These are phyloP conservation scores for Hydrozoanthus gracilis DNA, from an alignment of 92 coral and sea anemone species.

Conservation along the genomic window DNA sequence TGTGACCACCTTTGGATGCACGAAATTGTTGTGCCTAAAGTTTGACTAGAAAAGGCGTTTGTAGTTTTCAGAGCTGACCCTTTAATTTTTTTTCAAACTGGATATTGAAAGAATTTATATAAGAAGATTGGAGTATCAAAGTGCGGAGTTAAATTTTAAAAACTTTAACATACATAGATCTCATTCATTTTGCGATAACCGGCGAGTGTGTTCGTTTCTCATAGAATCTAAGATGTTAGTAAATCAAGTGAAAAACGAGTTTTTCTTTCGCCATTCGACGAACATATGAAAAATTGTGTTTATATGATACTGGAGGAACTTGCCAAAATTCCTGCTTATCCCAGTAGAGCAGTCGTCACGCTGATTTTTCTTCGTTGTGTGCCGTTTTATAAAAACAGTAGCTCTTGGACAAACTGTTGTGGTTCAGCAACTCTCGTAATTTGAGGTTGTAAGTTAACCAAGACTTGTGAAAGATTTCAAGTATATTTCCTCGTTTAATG, in stretches of 20 bases:
- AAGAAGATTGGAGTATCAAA: background rate
- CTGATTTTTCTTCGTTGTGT: conserved; percentile 26
- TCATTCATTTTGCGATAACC: conserved; percentile 2
- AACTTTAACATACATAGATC: background rate
- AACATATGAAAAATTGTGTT: background rate
- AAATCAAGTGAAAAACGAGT: conserved; percentile 1
- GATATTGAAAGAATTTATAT: background rate
- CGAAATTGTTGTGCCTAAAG: conserved; percentile 21
- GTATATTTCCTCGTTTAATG: background rate
- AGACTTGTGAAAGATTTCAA: background rate
- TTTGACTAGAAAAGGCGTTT: background rate
- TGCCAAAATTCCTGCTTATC: conserved; percentile 9
- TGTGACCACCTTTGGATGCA: background rate
- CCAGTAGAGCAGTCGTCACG: conserved; percentile 21
- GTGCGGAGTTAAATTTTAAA: background rate
- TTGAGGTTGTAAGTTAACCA: background rate
- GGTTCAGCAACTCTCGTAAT: conserved; percentile 13
- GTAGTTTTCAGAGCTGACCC: background rate
- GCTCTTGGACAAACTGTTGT: conserved; percentile 28
- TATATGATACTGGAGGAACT: background rate
- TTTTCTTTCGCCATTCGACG: background rate
- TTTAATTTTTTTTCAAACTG: background rate
- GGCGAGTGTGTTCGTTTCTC: background rate
- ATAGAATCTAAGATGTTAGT: background rate
- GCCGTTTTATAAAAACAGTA: conserved; percentile 37